Conservation (phyloP, 2,888 invertebrate genomes). For the Mesochorus sp. region DNA sequence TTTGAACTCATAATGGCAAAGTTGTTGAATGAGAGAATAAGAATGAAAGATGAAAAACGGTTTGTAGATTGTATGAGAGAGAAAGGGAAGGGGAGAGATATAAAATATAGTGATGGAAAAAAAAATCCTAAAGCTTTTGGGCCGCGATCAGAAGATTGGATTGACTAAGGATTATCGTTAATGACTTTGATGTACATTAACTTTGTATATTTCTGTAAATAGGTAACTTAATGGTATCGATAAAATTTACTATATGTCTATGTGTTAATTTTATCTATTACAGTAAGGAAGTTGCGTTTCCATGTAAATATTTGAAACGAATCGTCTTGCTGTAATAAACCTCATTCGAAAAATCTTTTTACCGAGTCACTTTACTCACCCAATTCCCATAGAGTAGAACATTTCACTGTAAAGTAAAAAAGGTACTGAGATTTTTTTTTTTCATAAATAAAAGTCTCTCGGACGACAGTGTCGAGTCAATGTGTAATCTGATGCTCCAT, state of each 20-base stretch:
- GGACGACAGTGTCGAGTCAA: conserved; percentile 18
- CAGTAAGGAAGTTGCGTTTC: conserved; percentile 66
- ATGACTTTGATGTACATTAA: conserved; percentile 69
- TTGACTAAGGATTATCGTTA: conserved; percentile 66
- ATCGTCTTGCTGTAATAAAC: conserved; percentile 69
- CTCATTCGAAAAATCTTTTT: conserved; percentile 60
- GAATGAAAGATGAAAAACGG: conserved; percentile 18
- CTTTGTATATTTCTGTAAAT: conserved; percentile 71
- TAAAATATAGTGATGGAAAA: conserved; percentile 27
- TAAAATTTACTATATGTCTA: conserved; percentile 69
- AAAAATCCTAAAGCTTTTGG: conserved; percentile 43
- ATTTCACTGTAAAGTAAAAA: conserved; percentile 1
- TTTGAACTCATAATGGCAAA: conserved; percentile 39
- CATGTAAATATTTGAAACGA: conserved; percentile 68
- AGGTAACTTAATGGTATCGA: conserved; percentile 67
- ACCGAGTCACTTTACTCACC: background rate
- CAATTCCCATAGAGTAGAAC: background rate
- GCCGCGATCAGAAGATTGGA: conserved; percentile 62
- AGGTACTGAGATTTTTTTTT: conserved; percentile 36
- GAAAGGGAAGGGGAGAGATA: conserved; percentile 11
- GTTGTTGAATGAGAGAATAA: conserved; percentile 31
- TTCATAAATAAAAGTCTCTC: conserved; percentile 2
- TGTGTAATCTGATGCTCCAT: conserved; percentile 76
- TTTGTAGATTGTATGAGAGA: conserved; percentile 35
- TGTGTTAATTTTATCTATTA: conserved; percentile 68